Conservation (phyloP, 1,140 invertebrate species). For the Brachionus koreanus region DNA sequence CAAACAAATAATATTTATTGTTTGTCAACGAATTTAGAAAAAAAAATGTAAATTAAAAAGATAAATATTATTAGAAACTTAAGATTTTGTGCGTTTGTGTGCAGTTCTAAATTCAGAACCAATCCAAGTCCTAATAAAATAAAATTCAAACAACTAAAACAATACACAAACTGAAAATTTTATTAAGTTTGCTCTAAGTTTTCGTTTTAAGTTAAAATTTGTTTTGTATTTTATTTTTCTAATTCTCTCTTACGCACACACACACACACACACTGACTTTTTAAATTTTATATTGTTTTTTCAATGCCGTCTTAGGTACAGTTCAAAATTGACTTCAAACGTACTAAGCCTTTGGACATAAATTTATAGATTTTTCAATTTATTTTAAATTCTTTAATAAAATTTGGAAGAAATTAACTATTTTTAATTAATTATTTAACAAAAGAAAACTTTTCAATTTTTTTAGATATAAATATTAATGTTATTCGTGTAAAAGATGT, state of each 20-base stretch:
- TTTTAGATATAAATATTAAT: neutral
- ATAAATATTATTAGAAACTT: conserved; percentile 7
- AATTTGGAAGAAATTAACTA: neutral
- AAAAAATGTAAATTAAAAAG: neutral
- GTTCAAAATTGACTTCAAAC: neutral
- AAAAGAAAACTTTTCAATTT: neutral
- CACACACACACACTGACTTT: neutral
- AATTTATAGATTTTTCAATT: neutral
- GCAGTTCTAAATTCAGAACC: neutral
- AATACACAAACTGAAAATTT: neutral
- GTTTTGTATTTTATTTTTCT: neutral
- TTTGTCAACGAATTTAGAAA: neutral
- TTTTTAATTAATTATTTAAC: neutral
- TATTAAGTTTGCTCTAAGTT: neutral
- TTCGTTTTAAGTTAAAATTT: neutral
- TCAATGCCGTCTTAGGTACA: neutral
- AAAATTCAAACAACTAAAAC: neutral
- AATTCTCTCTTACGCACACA: neutral
- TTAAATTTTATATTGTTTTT: neutral
- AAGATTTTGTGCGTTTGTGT: conserved; percentile 1
- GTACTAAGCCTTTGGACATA: neutral
- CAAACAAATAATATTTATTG: neutral
- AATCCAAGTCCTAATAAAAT: neutral
- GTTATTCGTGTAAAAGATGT: conserved; percentile 19
- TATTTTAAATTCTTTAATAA: neutral